A percentile compares a stretch with the other conserved stretches of the same genome.
Evolutionary conservation across 2,113 vertebrate genomes (phyloP).

Genomic region (Centropus unirufus): DNA sequence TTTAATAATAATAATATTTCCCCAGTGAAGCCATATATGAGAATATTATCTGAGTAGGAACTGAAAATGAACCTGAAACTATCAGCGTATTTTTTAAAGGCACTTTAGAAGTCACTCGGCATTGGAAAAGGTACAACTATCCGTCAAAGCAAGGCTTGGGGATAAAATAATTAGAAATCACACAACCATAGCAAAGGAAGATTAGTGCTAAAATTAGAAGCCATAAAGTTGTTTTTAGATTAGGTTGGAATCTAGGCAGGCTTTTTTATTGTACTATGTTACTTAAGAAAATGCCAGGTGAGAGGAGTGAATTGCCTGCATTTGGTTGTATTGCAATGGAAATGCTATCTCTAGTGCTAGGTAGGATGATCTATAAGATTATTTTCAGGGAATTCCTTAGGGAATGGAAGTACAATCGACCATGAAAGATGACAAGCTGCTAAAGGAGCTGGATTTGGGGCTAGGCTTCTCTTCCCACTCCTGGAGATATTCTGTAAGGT

Average conservation of each 20-base stretch:
- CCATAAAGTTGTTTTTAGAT: slow-evolving; percentile 63
- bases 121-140: slow-evolving; percentile 74
- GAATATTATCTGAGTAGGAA: slow-evolving; percentile 59
- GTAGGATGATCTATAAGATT: background rate
- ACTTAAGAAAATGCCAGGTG: background rate
- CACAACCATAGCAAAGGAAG: slow-evolving; percentile 74
- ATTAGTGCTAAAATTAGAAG: slow-evolving; percentile 77
- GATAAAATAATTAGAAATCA: slow-evolving; percentile 84
- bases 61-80: slow-evolving; percentile 71
- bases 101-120: slow-evolving; percentile 69
- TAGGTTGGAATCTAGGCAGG: slow-evolving; percentile 22
- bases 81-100: slow-evolving; percentile 67
- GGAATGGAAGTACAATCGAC: background rate
- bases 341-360: background rate
- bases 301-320: background rate
- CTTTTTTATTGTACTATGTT: background rate
- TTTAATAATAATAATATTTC: slow-evolving; percentile 59
- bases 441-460: background rate
- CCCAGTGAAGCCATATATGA: background rate
- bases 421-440: background rate
- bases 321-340: background rate
- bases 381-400: background rate
- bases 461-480: background rate
- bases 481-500: accelerated
- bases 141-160: slow-evolving; percentile 72